Evolutionary conservation across 2,888 invertebrate species (phyloP).

Genomic region (Leptura quadrifasciata): DNA sequence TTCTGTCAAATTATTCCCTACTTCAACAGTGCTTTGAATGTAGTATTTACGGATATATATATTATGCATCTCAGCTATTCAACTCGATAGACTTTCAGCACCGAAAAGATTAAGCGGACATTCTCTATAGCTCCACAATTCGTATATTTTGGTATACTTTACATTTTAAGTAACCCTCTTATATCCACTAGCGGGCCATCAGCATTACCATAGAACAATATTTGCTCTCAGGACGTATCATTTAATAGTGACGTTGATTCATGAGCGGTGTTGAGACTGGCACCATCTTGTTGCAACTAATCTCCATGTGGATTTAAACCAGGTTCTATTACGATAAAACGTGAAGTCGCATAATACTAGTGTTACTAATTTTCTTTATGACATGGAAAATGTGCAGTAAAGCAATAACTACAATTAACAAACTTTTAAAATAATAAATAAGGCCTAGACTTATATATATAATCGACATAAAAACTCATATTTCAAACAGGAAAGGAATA

Average conservation of each 20-base stretch:
- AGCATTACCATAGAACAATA: background rate
- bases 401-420: too few species aligned
- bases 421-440: too few species aligned
- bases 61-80: too few species aligned
- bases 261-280: background rate
- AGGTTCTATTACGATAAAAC: background rate
- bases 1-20: too few species aligned
- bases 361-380: background rate
- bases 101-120: background rate
- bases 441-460: too few species aligned
- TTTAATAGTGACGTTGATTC: background rate
- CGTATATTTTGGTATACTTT: background rate
- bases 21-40: too few species aligned
- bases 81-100: background rate
- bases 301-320: background rate
- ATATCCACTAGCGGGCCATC: background rate
- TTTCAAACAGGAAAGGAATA: too few species aligned
- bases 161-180: background rate
- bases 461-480: too few species aligned
- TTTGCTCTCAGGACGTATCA: background rate
- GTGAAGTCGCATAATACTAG: background rate
- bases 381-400: too few species aligned
- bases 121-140: background rate
- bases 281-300: background rate
- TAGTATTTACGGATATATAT: too few species aligned